Conservation (phyloP, 2,113 vertebrate species). For the Lophius piscatorius region DNA sequence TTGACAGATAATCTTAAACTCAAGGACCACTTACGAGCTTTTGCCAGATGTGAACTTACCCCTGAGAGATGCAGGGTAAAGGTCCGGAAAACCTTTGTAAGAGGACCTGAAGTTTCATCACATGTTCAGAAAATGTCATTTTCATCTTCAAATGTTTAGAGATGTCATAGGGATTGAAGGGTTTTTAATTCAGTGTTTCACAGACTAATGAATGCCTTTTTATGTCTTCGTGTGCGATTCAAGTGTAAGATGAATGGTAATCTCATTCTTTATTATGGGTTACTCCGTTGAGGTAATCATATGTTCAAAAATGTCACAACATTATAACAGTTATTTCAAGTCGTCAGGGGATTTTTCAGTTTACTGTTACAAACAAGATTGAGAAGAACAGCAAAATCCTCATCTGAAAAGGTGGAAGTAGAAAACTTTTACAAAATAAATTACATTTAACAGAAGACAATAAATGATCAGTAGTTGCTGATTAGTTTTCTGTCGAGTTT, state of each 20-base stretch:
- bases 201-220: background rate
- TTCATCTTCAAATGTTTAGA: background rate
- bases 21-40: background rate
- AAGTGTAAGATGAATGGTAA: background rate
- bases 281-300: too few relatives aligned
- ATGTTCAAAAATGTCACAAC: background rate
- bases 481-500: background rate
- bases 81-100: background rate
- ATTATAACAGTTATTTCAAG: too few relatives aligned
- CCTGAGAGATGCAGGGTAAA: background rate
- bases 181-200: background rate
- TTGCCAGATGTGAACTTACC: too few relatives aligned
- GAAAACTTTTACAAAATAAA: background rate
- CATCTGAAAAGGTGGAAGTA: background rate
- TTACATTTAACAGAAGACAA: background rate
- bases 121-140: background rate
- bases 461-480: background rate
- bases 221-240: constrained; percentile 1
- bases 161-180: background rate
- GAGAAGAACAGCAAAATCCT: background rate
- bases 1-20: too few relatives aligned
- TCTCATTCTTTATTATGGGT: background rate
- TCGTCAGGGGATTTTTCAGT: too few relatives aligned
- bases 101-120: background rate
- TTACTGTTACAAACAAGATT: background rate